phyloP scores from a whole-genome alignment of 2,888 invertebrate genomes.

The Mamestra brassicae region DNA sequence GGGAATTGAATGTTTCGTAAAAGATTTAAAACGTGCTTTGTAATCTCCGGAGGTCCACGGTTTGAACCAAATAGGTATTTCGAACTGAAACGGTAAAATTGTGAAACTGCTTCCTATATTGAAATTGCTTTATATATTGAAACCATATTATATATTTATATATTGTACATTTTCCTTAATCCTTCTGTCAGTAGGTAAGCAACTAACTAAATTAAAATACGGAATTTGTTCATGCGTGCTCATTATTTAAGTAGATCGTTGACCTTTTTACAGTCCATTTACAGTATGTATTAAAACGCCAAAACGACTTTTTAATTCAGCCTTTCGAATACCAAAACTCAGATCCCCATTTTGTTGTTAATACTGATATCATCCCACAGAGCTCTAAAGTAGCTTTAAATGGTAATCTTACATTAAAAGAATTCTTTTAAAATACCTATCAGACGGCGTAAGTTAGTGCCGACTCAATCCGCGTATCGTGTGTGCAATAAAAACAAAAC shows the following conservation, averaged over 20 bases:
- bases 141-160: too few relatives aligned
- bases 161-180: constrained; percentile 15
- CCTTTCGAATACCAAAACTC: constrained; percentile 31
- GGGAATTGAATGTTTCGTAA: constrained; percentile 70
- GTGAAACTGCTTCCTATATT: neutral
- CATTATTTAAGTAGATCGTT: constrained; percentile 30
- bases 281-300: constrained; percentile 11
- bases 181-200: neutral
- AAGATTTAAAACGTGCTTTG: constrained; percentile 67
- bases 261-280: constrained; percentile 13
- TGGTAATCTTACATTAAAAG: constrained; percentile 52
- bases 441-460: constrained; percentile 64
- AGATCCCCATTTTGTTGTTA: constrained; percentile 35
- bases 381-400: constrained; percentile 46
- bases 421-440: constrained; percentile 66
- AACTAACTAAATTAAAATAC: constrained; percentile 23
- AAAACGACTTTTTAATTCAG: constrained; percentile 37
- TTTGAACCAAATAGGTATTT: constrained; percentile 41
- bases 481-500: constrained; percentile 77
- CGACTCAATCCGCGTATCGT: constrained; percentile 72
- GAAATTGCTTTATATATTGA: too few relatives aligned
- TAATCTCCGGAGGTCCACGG: constrained; percentile 58
- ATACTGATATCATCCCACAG: constrained; percentile 43
- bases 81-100: constrained; percentile 9
- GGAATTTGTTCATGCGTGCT: constrained; percentile 16